Percentiles rank a stretch among this genome's conserved stretches.
Evolutionary conservation across 2,888 invertebrate species (phyloP).

Genomic region (Dasypolia templi): DNA sequence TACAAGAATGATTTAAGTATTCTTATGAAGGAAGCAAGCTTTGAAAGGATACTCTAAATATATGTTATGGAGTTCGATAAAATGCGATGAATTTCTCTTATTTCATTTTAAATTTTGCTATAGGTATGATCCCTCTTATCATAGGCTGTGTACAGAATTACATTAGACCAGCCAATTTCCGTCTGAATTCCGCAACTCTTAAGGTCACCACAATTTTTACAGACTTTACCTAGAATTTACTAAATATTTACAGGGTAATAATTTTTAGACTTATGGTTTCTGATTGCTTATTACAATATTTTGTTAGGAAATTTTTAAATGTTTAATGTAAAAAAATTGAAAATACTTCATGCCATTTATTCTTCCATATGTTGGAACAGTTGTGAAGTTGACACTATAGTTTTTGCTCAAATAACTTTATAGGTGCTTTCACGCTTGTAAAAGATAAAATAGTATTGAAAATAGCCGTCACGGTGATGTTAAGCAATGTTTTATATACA

Average conservation of each 20-base stretch:
- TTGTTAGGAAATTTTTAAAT: neutral
- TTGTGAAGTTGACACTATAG: neutral
- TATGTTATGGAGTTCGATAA: neutral
- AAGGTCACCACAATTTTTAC: neutral
- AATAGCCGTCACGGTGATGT: neutral
- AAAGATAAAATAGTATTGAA: constrained; percentile 8
- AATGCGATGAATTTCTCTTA: neutral
- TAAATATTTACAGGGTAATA: constrained; percentile 37
- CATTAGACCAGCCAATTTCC: neutral
- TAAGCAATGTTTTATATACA: neutral
- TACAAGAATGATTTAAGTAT: constrained; percentile 10
- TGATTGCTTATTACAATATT: neutral
- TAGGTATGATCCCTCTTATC: neutral
- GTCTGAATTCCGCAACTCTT: neutral
- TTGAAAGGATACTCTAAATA: constrained; percentile 5
- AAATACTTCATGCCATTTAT: neutral
- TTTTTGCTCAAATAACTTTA: constrained; percentile 42
- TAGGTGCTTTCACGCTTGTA: neutral
- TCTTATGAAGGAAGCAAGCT: constrained; percentile 7
- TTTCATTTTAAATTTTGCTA: neutral
- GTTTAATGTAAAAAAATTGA: neutral
- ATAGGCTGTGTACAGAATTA: neutral
- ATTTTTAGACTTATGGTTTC: constrained; percentile 8
- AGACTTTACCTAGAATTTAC: neutral
- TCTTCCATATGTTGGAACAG: neutral